Percentiles rank a stretch among this genome's conserved stretches.
phyloP scores from a whole-genome alignment of 2,888 invertebrate species.

The Bembecia ichneumoniformis region DNA sequence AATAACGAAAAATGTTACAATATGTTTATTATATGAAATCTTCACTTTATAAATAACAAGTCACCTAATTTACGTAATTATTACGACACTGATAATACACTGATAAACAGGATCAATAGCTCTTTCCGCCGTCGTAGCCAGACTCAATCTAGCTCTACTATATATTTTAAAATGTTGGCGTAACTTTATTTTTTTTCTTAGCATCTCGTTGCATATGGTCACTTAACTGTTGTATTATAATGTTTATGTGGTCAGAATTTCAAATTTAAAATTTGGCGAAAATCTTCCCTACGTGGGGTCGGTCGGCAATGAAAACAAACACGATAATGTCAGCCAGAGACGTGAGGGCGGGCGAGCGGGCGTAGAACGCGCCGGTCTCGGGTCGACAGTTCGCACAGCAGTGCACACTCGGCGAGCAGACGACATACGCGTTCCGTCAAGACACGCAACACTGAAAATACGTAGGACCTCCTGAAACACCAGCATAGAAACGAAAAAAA shows the following conservation, averaged over 20 bases:
- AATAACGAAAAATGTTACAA: too few relatives aligned
- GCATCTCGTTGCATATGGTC: too few relatives aligned
- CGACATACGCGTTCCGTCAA: slow-evolving; percentile 39
- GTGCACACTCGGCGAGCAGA: slow-evolving; percentile 49
- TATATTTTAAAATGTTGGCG: too few relatives aligned
- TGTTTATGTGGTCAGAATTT: not conserved
- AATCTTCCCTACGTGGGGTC: slow-evolving; percentile 12
- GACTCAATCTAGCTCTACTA: too few relatives aligned
- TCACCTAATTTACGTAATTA: not conserved
- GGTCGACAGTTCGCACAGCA: slow-evolving; percentile 24
- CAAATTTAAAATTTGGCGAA: not conserved
- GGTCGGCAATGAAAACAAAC: slow-evolving; percentile 29
- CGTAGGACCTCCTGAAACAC: slow-evolving; percentile 23
- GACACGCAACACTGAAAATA: slow-evolving; percentile 28
- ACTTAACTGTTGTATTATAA: not conserved
- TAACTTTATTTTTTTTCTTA: too few relatives aligned
- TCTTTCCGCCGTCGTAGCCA: not conserved
- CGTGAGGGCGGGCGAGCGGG: slow-evolving; percentile 34
- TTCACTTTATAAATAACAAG: not conserved
- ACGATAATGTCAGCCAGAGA: slow-evolving; percentile 13
- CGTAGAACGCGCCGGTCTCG: slow-evolving; percentile 24
- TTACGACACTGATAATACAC: not conserved
- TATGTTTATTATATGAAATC: too few relatives aligned
- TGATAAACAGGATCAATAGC: not conserved
- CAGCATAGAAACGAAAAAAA: slow-evolving; percentile 8